phyloP scores from a whole-genome alignment of 1,140 invertebrate species.

The Drosophila parabipectinata region DNA sequence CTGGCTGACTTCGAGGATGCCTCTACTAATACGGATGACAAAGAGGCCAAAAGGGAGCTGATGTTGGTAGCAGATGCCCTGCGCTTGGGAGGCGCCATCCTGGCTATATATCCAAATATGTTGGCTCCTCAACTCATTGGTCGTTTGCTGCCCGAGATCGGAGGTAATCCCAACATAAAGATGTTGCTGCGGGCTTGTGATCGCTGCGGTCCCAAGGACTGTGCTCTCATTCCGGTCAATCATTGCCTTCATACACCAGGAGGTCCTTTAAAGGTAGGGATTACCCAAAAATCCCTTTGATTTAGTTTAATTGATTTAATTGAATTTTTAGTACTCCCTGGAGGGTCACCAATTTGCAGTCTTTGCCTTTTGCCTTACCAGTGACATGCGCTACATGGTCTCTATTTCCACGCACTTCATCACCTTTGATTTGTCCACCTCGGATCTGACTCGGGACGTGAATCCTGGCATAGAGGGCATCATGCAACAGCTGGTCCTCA shows the following conservation, averaged over 20 bases:
- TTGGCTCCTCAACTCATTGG: constrained; percentile 97
- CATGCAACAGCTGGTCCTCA: constrained; percentile 97
- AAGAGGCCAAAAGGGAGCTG: constrained; percentile 94
- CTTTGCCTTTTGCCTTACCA: constrained; percentile 96
- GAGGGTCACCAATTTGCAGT: constrained; percentile 99
- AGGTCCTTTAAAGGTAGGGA: constrained; percentile 94
- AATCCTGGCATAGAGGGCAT: constrained; percentile 97
- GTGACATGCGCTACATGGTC: constrained; percentile 96
- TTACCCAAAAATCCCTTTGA: background rate
- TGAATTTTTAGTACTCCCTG: constrained; percentile 91
- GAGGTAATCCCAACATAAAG: constrained; percentile 90
- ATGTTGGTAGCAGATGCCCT: constrained; percentile 97
- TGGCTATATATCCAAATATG: constrained; percentile 97
- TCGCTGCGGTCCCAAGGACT: constrained; percentile 92
- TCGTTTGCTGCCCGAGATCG: constrained; percentile 95
- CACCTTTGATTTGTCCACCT: constrained; percentile 98
- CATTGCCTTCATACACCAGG: constrained; percentile 98
- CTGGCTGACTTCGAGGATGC: constrained; percentile 98
- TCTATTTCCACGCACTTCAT: constrained; percentile 99
- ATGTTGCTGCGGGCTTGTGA: constrained; percentile 96
- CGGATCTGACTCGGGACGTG: constrained; percentile 95
- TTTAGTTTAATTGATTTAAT: background rate
- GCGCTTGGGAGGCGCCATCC: constrained; percentile 94
- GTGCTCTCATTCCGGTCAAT: constrained; percentile 95
- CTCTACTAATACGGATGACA: constrained; percentile 92